A percentile compares a stretch with the other conserved stretches of the same genome.
Evolutionary conservation across 2,113 vertebrate species (phyloP).

Genomic region (Hyaena hyaena): DNA sequence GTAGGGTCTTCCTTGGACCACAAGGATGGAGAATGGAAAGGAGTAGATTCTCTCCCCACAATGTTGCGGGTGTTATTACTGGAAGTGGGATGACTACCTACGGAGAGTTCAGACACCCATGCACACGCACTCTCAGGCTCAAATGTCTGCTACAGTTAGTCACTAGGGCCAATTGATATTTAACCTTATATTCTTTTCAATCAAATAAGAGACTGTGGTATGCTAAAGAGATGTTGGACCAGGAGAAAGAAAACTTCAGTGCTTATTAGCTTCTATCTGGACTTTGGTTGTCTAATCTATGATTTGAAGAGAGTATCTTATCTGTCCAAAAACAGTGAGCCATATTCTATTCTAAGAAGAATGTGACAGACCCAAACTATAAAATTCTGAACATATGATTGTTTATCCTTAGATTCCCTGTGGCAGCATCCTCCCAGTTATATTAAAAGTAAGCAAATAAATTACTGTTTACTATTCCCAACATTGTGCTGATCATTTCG

Average conservation of each 20-base stretch:
- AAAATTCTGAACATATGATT: background rate
- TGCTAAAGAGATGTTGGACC: background rate
- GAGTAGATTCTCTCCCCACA: background rate
- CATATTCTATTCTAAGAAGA: background rate
- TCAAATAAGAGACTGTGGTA: background rate
- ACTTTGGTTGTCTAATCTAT: background rate
- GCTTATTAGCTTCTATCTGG: background rate
- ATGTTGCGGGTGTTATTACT: background rate
- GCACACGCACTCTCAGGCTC: background rate
- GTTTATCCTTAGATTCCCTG: background rate
- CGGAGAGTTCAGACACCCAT: background rate
- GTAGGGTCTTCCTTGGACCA: background rate
- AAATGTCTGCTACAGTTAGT: background rate
- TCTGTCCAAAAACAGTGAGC: background rate
- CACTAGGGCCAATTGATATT: background rate
- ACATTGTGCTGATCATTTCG: background rate
- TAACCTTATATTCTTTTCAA: background rate
- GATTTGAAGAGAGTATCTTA: background rate
- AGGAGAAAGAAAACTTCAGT: background rate
- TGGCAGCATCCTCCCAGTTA: background rate
- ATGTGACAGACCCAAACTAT: background rate
- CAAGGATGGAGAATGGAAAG: background rate
- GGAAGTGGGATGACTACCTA: background rate
- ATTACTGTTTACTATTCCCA: background rate
- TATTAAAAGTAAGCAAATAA: slow-evolving; percentile 41